Conservation (phyloP, 2,888 invertebrate species). For the Drosophila prolongata region DNA sequence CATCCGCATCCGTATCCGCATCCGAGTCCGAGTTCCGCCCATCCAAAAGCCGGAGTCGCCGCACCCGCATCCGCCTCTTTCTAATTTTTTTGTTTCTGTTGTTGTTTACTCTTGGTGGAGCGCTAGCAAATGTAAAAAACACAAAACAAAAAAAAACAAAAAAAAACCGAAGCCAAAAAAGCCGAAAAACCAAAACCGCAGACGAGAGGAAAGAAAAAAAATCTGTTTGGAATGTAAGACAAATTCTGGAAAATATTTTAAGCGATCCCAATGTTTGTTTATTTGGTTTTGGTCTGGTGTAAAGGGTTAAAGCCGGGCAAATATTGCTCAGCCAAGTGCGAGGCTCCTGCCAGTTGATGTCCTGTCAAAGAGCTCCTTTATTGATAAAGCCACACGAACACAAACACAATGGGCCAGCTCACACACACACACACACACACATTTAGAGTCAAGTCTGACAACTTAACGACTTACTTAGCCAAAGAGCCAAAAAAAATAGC, state of each 20-base stretch:
- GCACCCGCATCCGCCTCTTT: slow-evolving; percentile 26
- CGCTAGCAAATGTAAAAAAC: slow-evolving; percentile 6
- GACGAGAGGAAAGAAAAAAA: slow-evolving; percentile 5
- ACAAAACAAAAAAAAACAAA: neutral
- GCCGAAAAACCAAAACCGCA: neutral
- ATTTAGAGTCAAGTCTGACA: slow-evolving; percentile 59
- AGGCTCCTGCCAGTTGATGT: slow-evolving; percentile 47
- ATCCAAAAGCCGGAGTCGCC: slow-evolving; percentile 3
- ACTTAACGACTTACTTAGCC: slow-evolving; percentile 78
- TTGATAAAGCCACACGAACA: slow-evolving; percentile 68
- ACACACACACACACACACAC: slow-evolving; percentile 12
- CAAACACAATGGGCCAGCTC: slow-evolving; percentile 16
- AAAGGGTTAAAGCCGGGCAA: slow-evolving; percentile 24
- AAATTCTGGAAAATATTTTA: slow-evolving; percentile 8
- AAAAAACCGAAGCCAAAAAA: neutral
- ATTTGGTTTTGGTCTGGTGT: neutral
- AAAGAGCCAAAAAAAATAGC: slow-evolving; percentile 39
- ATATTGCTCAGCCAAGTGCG: slow-evolving; percentile 51
- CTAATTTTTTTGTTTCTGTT: slow-evolving; percentile 24
- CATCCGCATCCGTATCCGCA: slow-evolving; percentile 10
- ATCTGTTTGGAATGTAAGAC: slow-evolving; percentile 27
- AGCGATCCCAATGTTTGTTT: slow-evolving; percentile 6
- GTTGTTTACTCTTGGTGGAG: slow-evolving; percentile 20
- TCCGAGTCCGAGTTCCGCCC: slow-evolving; percentile 22
- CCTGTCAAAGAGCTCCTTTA: slow-evolving; percentile 55